Percentiles rank a stretch among this genome's conserved stretches.
Evolutionary conservation across 1,140 invertebrate genomes (phyloP).

Genomic region (Temnothorax longispinosus): DNA sequence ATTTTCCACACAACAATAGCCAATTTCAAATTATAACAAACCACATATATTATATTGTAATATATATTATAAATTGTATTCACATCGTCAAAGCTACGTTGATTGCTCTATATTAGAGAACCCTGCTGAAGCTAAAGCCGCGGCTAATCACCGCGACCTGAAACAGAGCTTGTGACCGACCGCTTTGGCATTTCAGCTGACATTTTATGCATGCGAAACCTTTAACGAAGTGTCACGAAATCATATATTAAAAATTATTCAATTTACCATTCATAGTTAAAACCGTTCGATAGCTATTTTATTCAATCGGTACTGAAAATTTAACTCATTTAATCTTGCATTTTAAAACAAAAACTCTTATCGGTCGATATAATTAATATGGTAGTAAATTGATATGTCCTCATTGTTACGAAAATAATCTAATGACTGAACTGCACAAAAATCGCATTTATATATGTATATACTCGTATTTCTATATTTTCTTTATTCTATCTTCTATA

Average conservation of each 20-base stretch:
- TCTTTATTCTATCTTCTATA: too few species aligned
- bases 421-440: too few species aligned
- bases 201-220: conserved; percentile 43
- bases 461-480: too few species aligned
- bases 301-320: neutral
- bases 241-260: neutral
- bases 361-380: neutral
- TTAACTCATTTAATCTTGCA: neutral
- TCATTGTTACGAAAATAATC: too few species aligned
- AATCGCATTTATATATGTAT: too few species aligned
- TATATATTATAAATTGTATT: conserved; percentile 31
- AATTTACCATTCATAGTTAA: neutral
- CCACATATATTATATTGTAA: neutral
- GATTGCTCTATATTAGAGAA: conserved; percentile 14
- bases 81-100: neutral
- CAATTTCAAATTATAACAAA: neutral
- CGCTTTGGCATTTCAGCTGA: conserved; percentile 57
- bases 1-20: neutral
- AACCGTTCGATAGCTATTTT: neutral
- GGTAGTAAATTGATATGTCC: too few species aligned
- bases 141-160: conserved; percentile 22
- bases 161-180: neutral
- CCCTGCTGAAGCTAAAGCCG: neutral
- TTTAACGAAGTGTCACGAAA: conserved; percentile 13
- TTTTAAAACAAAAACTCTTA: neutral